Evolutionary conservation across 2,888 invertebrate species (phyloP), one percentile per base, ranked within the genome.

Genomic region (Achlya flavicornis): DNA sequence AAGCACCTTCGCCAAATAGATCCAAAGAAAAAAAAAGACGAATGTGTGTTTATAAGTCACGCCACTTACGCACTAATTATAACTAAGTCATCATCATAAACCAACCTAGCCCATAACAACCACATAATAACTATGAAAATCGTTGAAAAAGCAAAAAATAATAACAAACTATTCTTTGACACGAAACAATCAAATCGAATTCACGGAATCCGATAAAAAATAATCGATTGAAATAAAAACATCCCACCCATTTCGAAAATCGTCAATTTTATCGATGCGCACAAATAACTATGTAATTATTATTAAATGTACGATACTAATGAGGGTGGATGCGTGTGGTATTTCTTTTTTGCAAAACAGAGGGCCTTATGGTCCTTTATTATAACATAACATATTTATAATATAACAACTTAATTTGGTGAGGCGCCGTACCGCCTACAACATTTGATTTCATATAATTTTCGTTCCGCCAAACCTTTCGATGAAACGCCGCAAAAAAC

Each of bases 401-500:
- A 81, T 83, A 83, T 91, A 91, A 93, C 90, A 90, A 91, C 93
- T 92, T 90, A 93, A 93, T 93, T 91, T 89, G 84, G 85, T 84
- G 79, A 89, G 91, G 92, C 91, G 88, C 91, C 87, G 86, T 72
- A 79, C 91, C 91, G 90, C 91, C 91, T 86, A 83, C 87, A 75
- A 87, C 87, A 85, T 90, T 91, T 91, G 89, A 91, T 90, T 92
- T 89, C 85, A 83, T 90, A 86, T 92, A 91, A 93, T 91, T 89
- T 90, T 87, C 86, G 83, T 80, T 75, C 88, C 88, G 86, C 85
- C 84, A 82, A 81, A 84, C 80, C 77, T 84, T 86, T 77, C 83
- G 84, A 83, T 83, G 78, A 79, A 87, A 83, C 80, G 80, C 73
- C 67, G 82, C 84, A 90, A 90, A 91, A 90, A 91, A 87, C 69